Evolutionary conservation across 2,113 vertebrate species (phyloP), one percentile per base, ranked within the genome.

Genomic region (Pseudorasbora parva): DNA sequence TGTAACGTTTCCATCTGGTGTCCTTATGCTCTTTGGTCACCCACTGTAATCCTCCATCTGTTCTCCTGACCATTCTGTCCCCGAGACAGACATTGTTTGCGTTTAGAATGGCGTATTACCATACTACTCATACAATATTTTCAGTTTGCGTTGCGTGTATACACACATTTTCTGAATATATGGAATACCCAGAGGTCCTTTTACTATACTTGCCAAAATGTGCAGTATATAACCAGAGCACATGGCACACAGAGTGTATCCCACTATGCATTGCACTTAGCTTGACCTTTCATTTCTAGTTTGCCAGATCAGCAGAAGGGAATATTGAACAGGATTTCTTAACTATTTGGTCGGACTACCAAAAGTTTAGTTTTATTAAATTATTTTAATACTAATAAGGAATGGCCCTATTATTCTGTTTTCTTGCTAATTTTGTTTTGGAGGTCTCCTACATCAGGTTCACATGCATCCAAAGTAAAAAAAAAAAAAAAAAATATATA

Each of bases 31-130:
- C 90, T 84, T 83, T 86, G 81, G 81, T 84, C 82, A 87, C 87
- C 86, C 87, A 86, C 82, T 85, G 88, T 89, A 91, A 93, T 92
- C 90, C 89, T 90, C 92, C 91, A 92, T 93, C 91, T 93, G 91
- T 78, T 88, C 27, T 23, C 66, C 75, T 51, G 12, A 25, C 23
- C 30, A 21, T 82, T 88, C 68, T 74, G 37, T 43, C 17, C 75
- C 71, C 51, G 33, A 84, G 72, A 81, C 76, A 80, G n/a, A 73
- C 68, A 79, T 57, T 49, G 66, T 37, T 76, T 57, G 75, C 87
- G 74, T 77, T 68, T 64, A 64, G 21, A 78, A 21, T 79, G 37
- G 41, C 41, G 27, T 43, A 43, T n/a, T 78, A 60, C 33, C 33
- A n/a, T 79, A 47, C 77, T 7, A 21, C 25, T 64, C 37, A 30